Conservation (phyloP, 2,888 invertebrate species). For the Phengaris alcon region DNA sequence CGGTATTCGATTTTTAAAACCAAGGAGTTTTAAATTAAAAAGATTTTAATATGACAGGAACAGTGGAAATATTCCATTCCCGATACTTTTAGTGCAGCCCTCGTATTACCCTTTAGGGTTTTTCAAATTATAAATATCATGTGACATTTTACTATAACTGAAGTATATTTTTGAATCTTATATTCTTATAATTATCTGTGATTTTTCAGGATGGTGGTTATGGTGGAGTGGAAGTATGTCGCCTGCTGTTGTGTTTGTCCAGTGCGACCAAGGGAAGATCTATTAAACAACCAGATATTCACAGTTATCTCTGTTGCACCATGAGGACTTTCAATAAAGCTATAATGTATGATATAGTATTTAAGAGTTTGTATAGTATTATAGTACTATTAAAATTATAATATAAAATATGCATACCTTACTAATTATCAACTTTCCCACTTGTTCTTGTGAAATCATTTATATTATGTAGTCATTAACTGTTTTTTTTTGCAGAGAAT, state of each 20-base stretch:
- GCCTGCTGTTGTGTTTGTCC: slow-evolving; percentile 63
- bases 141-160: too few species aligned
- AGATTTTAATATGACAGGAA: too few species aligned
- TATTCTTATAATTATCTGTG: neutral
- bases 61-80: too few species aligned
- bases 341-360: slow-evolving; percentile 48
- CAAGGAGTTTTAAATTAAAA: too few species aligned
- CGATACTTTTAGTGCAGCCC: too few species aligned
- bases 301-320: slow-evolving; percentile 68
- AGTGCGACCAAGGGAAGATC: slow-evolving; percentile 62
- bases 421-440: neutral
- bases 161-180: too few species aligned
- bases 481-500: slow-evolving; percentile 52
- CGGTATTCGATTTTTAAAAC: too few species aligned
- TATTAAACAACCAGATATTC: slow-evolving; percentile 59
- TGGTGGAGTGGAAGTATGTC: slow-evolving; percentile 70
- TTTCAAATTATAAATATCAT: too few species aligned
- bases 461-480: neutral
- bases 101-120: too few species aligned
- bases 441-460: neutral
- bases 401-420: too few species aligned
- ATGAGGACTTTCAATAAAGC: slow-evolving; percentile 68
- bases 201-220: slow-evolving; percentile 62
- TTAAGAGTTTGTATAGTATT: too few species aligned
- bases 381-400: too few species aligned